These are phyloP conservation scores for Ceraclea dissimilis DNA, from an alignment of 2,888 invertebrate genomes.

Conservation along the genomic window DNA sequence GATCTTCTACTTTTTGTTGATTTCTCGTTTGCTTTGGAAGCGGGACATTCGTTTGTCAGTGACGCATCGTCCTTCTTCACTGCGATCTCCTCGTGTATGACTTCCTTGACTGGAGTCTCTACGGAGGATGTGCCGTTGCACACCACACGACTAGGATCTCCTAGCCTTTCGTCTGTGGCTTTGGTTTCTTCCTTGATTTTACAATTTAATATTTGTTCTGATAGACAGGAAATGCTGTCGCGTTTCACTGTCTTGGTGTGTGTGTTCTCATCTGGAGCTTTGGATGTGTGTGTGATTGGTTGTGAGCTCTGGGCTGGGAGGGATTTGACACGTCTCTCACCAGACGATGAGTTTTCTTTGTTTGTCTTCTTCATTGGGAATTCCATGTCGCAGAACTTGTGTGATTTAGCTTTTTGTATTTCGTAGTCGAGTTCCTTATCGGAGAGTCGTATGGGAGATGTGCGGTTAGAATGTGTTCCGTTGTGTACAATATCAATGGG, in stretches of 20 bases:
- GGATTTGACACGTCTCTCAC: slow-evolving; percentile 21
- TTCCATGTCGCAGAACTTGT: slow-evolving; percentile 45
- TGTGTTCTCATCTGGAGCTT: slow-evolving; percentile 13
- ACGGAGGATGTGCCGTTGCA: background rate
- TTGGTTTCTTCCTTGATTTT: slow-evolving; percentile 10
- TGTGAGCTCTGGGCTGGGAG: slow-evolving; percentile 20
- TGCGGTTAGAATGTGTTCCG: slow-evolving; percentile 44
- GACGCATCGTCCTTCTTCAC: slow-evolving; percentile 4
- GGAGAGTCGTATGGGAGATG: slow-evolving; percentile 52
- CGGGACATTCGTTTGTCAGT: background rate
- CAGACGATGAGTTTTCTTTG: slow-evolving; percentile 21
- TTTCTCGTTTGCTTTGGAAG: slow-evolving; percentile 10
- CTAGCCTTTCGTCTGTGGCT: slow-evolving; percentile 4
- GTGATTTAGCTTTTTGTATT: slow-evolving; percentile 53
- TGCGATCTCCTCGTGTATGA: slow-evolving; percentile 14
- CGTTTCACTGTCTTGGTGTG: slow-evolving; percentile 8
- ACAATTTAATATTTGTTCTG: slow-evolving; percentile 15
- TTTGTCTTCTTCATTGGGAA: slow-evolving; percentile 29
- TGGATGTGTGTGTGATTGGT: slow-evolving; percentile 9
- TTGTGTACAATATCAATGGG: slow-evolving; percentile 60
- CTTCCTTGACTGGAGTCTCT: slow-evolving; percentile 15
- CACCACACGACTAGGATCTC: background rate
- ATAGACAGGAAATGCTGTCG: slow-evolving; percentile 11
- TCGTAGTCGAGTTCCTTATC: slow-evolving; percentile 63
- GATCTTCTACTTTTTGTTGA: slow-evolving; percentile 26